Percentiles rank a stretch among this genome's conserved stretches.
phyloP scores from a whole-genome alignment of 2,888 invertebrate species.

The Sinotaia quadrata region DNA sequence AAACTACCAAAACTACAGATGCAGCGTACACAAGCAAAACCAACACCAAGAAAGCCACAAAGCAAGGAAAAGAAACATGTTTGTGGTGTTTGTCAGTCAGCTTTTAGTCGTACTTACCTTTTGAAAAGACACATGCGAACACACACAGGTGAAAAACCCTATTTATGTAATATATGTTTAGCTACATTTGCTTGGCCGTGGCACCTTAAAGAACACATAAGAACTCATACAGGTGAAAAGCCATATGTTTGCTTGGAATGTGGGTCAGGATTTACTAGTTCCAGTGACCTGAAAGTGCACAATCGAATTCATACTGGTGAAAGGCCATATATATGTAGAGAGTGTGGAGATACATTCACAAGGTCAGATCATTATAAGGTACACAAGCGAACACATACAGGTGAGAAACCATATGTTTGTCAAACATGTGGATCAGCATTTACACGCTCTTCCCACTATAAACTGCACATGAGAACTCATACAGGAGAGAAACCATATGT shows the following conservation, averaged over 20 bases:
- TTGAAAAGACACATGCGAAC: neutral
- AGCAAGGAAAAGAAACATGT: too few species aligned
- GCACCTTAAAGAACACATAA: conserved; percentile 20
- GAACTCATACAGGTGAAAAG: conserved; percentile 21
- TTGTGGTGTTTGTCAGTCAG: conserved; percentile 5
- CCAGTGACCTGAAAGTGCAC: conserved; percentile 12
- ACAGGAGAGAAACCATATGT: neutral
- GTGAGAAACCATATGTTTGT: neutral
- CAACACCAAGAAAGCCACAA: too few species aligned
- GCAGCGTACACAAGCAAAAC: too few species aligned
- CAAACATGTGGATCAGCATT: neutral
- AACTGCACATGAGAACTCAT: neutral
- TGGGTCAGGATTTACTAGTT: conserved; percentile 11
- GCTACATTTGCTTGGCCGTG: neutral
- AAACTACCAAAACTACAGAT: too few species aligned
- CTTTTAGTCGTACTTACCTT: neutral
- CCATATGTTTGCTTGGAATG: conserved; percentile 18
- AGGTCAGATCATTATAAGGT: neutral
- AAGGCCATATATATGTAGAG: neutral
- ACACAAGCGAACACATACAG: neutral
- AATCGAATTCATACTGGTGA: conserved; percentile 8
- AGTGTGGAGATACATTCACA: neutral
- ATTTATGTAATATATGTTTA: neutral
- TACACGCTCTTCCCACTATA: neutral
- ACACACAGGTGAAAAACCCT: conserved; percentile 11